Evolutionary conservation across 2,113 vertebrate species (phyloP), one percentile per base, ranked within the genome.

Genomic region (human): DNA sequence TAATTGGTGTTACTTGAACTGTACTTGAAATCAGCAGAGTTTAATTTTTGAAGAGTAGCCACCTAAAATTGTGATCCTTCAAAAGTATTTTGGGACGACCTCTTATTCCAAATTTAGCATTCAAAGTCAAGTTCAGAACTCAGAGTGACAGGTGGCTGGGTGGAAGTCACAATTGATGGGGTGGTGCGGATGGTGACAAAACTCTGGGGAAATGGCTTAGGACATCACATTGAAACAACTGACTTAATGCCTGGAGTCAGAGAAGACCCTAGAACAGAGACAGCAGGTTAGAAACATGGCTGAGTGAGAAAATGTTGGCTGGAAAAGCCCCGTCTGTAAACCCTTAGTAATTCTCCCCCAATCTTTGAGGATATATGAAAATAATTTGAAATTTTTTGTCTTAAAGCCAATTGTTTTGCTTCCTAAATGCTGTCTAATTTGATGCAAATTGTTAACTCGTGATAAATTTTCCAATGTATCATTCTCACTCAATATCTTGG

Each of bases 11-110:
- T 91, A 61, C n/a, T 78, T 66, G 43, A 92, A 88, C 45, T 32
- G 6, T 45, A 38, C 40, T 52, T 61, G 8, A 70, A 93, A 83
- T 91, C 40, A 89, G 30, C 4, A 48, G 72, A 52, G 57, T 79
- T 94, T 72, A 30, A 83, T 23, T 82, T 96, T 66, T 94, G 35
- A 92, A 66, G 57, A 70, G n/a, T 73, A 78, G 59, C 30, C n/a
- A 73, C 18, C 50, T 68, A 68, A 55, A 64, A 83, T 0, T 85
- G 1, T 61, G 48, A 78, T n/a, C 13, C 45, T 80, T 50, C 22
- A 45, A 48, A 81, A 80, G 22, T 22, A n/a, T 55, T 93, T 48
- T 89, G 43, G 80, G 18, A 38, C 50, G 22, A 43, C 30, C 11
- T n/a, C 14, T 13, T n/a, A 43, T 38, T 79, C 16, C 25, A 73